Evolutionary conservation across 2,888 invertebrate species (phyloP), one percentile per base, ranked within the genome.

Genomic region (Tineola bisselliella): DNA sequence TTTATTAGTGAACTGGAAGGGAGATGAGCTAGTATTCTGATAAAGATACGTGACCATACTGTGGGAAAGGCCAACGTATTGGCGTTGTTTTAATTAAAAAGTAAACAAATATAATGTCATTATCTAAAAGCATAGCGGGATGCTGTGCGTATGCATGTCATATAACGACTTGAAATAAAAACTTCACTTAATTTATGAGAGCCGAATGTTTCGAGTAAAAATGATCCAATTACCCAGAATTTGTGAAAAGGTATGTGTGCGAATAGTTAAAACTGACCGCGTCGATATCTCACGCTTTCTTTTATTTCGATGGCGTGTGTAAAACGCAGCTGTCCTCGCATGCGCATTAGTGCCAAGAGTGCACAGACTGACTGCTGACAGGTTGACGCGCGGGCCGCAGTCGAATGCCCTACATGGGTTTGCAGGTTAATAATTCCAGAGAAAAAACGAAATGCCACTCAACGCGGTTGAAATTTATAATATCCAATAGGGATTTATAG

Each of bases 291-390:
- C 72, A 70, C 70, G 73, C 76, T 77, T 79, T 75, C 77, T 79
- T 79, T 79, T 76, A 72, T 76, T 75, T 75, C 68, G 67, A 70
- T 74, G 74, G 73, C 74, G 70, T 67, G 71, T 69, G 66, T 69
- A 69, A 69, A 33, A 33, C 25, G 59, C 58, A 58, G 58, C 58
- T 58, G 58, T 15, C n/a, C 61, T 38, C 69, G 70, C 66, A 66
- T 64, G 66, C 66, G 71, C 73, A 75, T 77, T 75, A 75, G 70
- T 72, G 76, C 73, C 73, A 17, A 58, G 58, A 69, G 66, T 65
- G 31, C 62, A 61, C 54, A 33, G 44, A 61, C 38, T 62, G 63
- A 59, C 60, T 62, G 62, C 61, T 61, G 61, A 44, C 58, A 43
- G 61, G 56, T 13, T 44, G 30, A 33, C 19, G 60, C 48, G 25